Conservation (phyloP, 2,113 vertebrate genomes). For the Gymnorhina tibicen region DNA sequence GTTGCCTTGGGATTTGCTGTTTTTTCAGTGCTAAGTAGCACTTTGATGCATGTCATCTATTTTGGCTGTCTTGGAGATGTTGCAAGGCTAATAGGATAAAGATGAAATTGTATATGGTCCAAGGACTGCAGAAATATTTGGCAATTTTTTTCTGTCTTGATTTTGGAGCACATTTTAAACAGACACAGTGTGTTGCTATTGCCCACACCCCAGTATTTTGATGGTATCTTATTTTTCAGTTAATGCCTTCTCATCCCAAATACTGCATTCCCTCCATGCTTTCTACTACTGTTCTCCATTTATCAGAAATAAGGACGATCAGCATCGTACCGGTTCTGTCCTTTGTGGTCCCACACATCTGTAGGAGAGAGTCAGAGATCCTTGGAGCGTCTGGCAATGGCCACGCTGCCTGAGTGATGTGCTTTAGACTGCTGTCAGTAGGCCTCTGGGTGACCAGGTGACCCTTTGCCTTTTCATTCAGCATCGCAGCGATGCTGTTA, state of each 20-base stretch:
- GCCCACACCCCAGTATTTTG: not conserved
- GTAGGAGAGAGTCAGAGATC: not conserved
- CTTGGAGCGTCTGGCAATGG: not conserved
- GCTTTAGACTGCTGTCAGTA: not conserved
- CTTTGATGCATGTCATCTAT: not conserved
- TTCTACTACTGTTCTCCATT: not conserved
- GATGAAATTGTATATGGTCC: not conserved
- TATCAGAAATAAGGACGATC: not conserved
- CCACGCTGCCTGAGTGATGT: not conserved
- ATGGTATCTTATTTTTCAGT: not conserved
- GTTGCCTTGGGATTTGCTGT: not conserved
- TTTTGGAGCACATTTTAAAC: not conserved
- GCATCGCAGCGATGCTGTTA: not conserved
- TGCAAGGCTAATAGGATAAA: not conserved
- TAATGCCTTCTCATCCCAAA: not conserved
- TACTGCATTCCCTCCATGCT: not conserved
- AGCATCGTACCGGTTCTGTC: fast-evolving
- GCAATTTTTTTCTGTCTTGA: not conserved
- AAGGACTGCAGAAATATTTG: not conserved
- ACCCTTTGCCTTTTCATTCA: not conserved
- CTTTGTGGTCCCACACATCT: not conserved
- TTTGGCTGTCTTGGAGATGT: not conserved
- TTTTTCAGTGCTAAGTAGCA: not conserved
- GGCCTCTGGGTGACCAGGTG: not conserved
- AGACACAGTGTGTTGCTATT: not conserved